Evolutionary conservation across 2,888 invertebrate genomes (phyloP), one percentile per base, ranked within the genome.

Genomic region (Heliconius charithonia): DNA sequence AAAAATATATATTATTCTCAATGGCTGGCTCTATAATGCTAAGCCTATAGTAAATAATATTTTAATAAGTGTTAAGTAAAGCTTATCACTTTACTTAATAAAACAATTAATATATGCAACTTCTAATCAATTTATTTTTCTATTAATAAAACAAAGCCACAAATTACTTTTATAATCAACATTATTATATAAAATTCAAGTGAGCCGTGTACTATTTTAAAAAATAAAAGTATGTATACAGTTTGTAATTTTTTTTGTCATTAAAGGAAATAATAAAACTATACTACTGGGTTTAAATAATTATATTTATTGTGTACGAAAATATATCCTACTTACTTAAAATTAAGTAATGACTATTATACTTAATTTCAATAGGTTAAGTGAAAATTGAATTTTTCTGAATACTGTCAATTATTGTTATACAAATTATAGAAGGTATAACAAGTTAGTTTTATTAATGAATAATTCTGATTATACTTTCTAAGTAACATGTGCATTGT

Each of bases 281-380:
- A 85, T 82, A 79, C 81, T 79, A 80, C 84, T 81, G 41, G 63
- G 84, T 89, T 89, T 88, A 83, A 85, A 85, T 83, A 84, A 84
- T 84, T 87, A 86, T 79, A 76, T 80, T 93, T 93, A 93, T 90
- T 93, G 89, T 85, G 87, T 93, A 93, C 71, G 91, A 93, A 93
- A 93, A 92, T 92, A 93, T 91, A 92, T 89, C 91, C 92, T 93
- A 93, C 86, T 86, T 90, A 91, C 91, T 91, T 92, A 92, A 90
- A 89, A 91, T 90, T 90, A 93, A 89, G 90, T 90, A 89, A 89
- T 88, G 86, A 84, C 82, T 84, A 81, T 82, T 82, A 81, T 82
- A 83, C 83, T 84, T 82, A 84, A 82, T 83, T 85, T 84, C 62
- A 51, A 78, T 77, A 77, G 75, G 45, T 76, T 56, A 76, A 73